Conservation (phyloP, 64 coral and sea anemone genomes). For the Actinia equina region DNA sequence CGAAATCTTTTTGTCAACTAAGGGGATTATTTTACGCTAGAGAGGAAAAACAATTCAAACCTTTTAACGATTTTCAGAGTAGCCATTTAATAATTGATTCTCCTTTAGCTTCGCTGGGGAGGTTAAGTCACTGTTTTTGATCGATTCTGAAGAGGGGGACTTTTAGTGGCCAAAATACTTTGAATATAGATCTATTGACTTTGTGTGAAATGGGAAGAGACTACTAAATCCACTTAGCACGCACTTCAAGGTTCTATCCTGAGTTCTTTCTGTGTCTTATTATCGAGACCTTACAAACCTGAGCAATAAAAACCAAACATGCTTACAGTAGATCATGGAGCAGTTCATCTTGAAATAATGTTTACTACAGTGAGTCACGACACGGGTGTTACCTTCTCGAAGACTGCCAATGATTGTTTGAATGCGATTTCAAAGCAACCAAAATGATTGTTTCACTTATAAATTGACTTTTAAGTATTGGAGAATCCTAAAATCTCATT, state of each 20-base stretch:
- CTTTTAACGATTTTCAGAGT: not conserved
- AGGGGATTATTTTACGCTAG: not conserved
- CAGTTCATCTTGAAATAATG: not conserved
- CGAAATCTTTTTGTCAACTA: not conserved
- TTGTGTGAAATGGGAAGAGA: not conserved
- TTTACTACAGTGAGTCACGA: not conserved
- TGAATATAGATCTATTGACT: not conserved
- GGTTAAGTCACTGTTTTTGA: not conserved
- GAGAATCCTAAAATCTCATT: not conserved
- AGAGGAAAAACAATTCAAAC: not conserved
- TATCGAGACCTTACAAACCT: not conserved
- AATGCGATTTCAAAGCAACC: not conserved
- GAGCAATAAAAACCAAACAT: not conserved
- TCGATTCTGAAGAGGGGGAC: not conserved
- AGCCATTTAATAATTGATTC: conserved; percentile 1
- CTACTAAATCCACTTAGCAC: not conserved
- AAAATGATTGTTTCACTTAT: not conserved
- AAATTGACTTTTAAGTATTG: not conserved
- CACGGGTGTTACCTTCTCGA: not conserved
- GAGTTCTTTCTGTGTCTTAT: not conserved
- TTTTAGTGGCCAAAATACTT: not conserved
- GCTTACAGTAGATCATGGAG: not conserved
- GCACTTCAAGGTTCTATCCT: not conserved
- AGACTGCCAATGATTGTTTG: not conserved
- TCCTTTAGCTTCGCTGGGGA: not conserved